Evolutionary conservation across 2,113 vertebrate species (phyloP), one percentile per base, ranked within the genome.

Genomic region (Ameiurus melas): DNA sequence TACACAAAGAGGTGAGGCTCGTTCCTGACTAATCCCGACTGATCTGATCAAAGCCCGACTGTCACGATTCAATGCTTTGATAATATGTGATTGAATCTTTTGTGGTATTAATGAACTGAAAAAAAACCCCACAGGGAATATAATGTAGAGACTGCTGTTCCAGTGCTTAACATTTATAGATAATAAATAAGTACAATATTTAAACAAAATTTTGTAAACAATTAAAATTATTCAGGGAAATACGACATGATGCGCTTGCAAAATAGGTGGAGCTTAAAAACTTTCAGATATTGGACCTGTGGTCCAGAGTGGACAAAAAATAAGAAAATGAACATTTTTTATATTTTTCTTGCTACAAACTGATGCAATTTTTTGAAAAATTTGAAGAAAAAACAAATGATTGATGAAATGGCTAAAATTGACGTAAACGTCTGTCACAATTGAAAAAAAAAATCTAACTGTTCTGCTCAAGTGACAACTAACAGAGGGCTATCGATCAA

Each of bases 31-130:
- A 64, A 80, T 30, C 58, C 85, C 17, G 55, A 60, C 58, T 51
- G 25, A 51, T 78, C 36, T 62, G 55, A 62, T 86, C 85, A 78
- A 77, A 55, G 25, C 77, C 33, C 9, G 43, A n/a, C 85, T 17
- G n/a, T 53, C 75, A 22, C 22, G 55, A 53, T 9, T 33, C 58
- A 25, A 19, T 36, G 39, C 36, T 78, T n/a, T 47, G 71, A 51
- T 78, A 30, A 55, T 30, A 79, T 43, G 20, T 53, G 43, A 78
- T 33, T 66, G 19, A 51, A 73, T 58, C 66, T 9, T 17, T 27
- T 25, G 68, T 5, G 60, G 12, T 17, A 47, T 78, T 78, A 78
- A 78, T 78, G 51, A 3, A 51, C 39, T 27, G 13, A 13, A 55
- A 33, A n/a, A 33, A 53, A 70, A 6, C 6, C 43, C 43, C 43